Conservation (phyloP, 2,888 invertebrate genomes). For the Seira ritae region DNA sequence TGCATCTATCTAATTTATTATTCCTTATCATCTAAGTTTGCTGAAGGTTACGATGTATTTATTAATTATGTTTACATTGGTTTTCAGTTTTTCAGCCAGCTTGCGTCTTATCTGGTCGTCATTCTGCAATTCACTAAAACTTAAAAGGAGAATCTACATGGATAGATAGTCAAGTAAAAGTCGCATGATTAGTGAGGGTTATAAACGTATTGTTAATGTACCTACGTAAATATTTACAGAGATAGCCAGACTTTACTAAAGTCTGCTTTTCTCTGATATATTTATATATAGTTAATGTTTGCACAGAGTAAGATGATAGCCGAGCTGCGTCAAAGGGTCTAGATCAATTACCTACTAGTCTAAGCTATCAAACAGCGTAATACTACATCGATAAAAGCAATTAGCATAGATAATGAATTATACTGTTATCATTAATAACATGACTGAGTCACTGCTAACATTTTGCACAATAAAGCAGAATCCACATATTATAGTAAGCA, state of each 20-base stretch:
- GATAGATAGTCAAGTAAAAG: not conserved
- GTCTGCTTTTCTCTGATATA: too few species aligned
- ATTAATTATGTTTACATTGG: not conserved
- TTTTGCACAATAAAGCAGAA: too few species aligned
- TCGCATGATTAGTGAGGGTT: not conserved
- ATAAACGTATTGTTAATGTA: not conserved
- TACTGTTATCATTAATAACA: too few species aligned
- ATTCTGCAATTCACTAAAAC: slow-evolving; percentile 40
- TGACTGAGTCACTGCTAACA: too few species aligned
- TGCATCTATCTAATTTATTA: not conserved
- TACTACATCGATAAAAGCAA: too few species aligned
- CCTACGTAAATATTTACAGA: not conserved
- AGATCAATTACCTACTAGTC: too few species aligned
- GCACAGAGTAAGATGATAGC: too few species aligned
- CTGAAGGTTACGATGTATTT: not conserved
- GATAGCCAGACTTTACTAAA: not conserved
- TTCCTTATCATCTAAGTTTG: not conserved
- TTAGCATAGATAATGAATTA: too few species aligned
- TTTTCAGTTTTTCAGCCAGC: slow-evolving; percentile 35
- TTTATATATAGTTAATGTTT: too few species aligned
- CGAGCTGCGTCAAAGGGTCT: too few species aligned
- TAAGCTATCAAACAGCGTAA: too few species aligned
- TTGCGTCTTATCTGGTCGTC: slow-evolving; percentile 42
- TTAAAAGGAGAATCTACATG: not conserved
- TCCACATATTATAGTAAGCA: too few species aligned